phyloP scores from a whole-genome alignment of 2,888 invertebrate species.

The Blastobasis lacticolella region DNA sequence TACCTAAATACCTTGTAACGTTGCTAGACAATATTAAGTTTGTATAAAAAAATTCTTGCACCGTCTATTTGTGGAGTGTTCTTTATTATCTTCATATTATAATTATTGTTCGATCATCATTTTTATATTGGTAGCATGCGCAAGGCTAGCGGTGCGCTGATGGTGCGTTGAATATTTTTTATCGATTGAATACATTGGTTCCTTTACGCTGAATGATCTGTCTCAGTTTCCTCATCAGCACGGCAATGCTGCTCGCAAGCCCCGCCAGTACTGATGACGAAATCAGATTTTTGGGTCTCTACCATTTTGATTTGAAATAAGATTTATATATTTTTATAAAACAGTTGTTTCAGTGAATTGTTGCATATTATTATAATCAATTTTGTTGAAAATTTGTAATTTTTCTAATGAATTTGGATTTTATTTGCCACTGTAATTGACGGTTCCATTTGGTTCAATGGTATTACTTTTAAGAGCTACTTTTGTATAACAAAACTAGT shows the following conservation, averaged over 20 bases:
- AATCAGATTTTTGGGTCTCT: slow-evolving; percentile 22
- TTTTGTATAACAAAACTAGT: slow-evolving; percentile 23
- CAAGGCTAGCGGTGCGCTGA: slow-evolving; percentile 25
- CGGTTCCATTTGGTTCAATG: slow-evolving; percentile 13
- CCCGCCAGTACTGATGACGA: no score
- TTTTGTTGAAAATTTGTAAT: slow-evolving; percentile 49
- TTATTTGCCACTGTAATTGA: slow-evolving; percentile 20
- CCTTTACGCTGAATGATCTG: not conserved
- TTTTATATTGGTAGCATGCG: slow-evolving; percentile 1
- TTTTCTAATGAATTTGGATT: slow-evolving; percentile 22
- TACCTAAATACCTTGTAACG: slow-evolving; percentile 59
- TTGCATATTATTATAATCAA: slow-evolving; percentile 50
- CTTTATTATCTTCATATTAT: slow-evolving; percentile 14
- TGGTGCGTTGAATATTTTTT: slow-evolving; percentile 59
- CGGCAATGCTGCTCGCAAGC: not conserved
- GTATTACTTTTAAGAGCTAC: slow-evolving; percentile 2
- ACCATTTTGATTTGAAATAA: slow-evolving; percentile 58
- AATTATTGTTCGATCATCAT: slow-evolving; percentile 10
- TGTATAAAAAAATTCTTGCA: slow-evolving; percentile 50
- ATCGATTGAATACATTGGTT: slow-evolving; percentile 2
- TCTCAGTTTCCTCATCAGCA: not conserved
- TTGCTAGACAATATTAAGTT: slow-evolving; percentile 67
- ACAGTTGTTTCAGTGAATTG: slow-evolving; percentile 61
- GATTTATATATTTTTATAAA: slow-evolving; percentile 71
- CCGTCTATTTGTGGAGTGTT: slow-evolving; percentile 36